A percentile compares a stretch with the other conserved stretches of the same genome.
These are phyloP conservation scores for Drosophila eugracilis DNA, from an alignment of 1,140 invertebrate genomes.

Conservation along the genomic window DNA sequence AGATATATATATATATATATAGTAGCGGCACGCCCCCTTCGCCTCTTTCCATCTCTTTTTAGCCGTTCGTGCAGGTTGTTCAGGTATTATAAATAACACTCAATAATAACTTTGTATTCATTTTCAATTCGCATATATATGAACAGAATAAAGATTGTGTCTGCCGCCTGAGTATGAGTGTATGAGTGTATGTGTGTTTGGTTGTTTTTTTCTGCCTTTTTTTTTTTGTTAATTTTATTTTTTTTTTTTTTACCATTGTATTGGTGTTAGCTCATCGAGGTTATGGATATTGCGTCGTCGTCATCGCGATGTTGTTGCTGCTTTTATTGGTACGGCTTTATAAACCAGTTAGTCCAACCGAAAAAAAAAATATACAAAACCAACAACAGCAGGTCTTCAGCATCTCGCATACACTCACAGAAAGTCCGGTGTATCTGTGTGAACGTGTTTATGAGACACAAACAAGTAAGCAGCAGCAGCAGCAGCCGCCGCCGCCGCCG, in stretches of 20 bases:
- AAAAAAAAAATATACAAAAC: constrained; percentile 11
- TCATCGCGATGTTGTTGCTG: constrained; percentile 36
- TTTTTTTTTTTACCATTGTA: constrained; percentile 31
- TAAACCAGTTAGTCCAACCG: constrained; percentile 74
- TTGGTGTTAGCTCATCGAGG: constrained; percentile 82
- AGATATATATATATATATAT: constrained; percentile 29
- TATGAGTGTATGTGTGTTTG: constrained; percentile 24
- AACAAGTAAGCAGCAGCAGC: constrained; percentile 40
- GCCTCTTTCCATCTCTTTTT: constrained; percentile 26
- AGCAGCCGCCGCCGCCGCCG: too few species aligned
- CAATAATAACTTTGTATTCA: constrained; percentile 80
- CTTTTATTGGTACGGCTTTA: constrained; percentile 53
- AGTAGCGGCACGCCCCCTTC: constrained; percentile 12
- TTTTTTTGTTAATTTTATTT: not conserved
- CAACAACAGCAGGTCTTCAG: constrained; percentile 68
- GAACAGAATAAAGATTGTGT: constrained; percentile 62
- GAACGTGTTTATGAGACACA: constrained; percentile 77
- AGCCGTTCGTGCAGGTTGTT: constrained; percentile 60
- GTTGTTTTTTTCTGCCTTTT: not conserved
- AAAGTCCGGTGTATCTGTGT: constrained; percentile 34
- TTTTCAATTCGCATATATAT: constrained; percentile 73
- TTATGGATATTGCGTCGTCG: constrained; percentile 80
- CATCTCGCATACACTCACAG: constrained; percentile 53
- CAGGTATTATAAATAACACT: constrained; percentile 73
- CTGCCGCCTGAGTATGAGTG: too few species aligned